Conservation (phyloP, 1,140 invertebrate genomes). For the Listronotus oregonensis region DNA sequence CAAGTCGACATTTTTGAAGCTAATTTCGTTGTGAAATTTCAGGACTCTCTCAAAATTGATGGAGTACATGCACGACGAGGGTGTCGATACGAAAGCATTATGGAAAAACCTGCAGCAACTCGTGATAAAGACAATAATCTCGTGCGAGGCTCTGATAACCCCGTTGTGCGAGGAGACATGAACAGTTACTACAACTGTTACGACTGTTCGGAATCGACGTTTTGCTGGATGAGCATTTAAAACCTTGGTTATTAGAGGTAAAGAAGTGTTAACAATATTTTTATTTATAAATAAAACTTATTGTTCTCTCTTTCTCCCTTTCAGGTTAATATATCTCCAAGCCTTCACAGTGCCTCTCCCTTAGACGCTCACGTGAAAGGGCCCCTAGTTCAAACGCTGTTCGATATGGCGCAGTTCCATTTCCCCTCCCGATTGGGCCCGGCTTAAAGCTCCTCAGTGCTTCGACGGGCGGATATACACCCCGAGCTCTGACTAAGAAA, state of each 20-base stretch:
- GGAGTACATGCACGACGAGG: slow-evolving; percentile 65
- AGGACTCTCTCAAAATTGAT: slow-evolving; percentile 66
- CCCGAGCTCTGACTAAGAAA: slow-evolving; percentile 65
- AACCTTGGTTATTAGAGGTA: slow-evolving; percentile 94
- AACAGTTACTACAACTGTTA: slow-evolving; percentile 71
- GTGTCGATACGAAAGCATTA: slow-evolving; percentile 75
- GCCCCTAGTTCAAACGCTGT: slow-evolving; percentile 83
- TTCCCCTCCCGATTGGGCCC: slow-evolving; percentile 61
- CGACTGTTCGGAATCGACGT: slow-evolving; percentile 86
- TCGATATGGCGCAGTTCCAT: slow-evolving; percentile 91
- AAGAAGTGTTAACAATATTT: slow-evolving; percentile 23
- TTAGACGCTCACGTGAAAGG: slow-evolving; percentile 93
- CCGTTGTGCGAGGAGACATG: slow-evolving; percentile 69
- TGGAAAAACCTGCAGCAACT: slow-evolving; percentile 81
- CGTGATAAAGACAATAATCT: slow-evolving; percentile 81
- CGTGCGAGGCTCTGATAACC: slow-evolving; percentile 77
- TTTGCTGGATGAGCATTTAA: slow-evolving; percentile 78
- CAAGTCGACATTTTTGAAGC: too few species aligned
- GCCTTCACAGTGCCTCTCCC: slow-evolving; percentile 88
- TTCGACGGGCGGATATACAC: slow-evolving; percentile 71
- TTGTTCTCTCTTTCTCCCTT: neutral
- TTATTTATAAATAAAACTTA: too few species aligned
- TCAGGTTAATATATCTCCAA: slow-evolving; percentile 80
- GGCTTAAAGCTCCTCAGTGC: slow-evolving; percentile 62
- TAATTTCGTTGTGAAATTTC: slow-evolving; percentile 33